Evolutionary conservation across 2,797 vertebrate genomes (phyloP).

Genomic region (Hemibagrus guttatus): DNA sequence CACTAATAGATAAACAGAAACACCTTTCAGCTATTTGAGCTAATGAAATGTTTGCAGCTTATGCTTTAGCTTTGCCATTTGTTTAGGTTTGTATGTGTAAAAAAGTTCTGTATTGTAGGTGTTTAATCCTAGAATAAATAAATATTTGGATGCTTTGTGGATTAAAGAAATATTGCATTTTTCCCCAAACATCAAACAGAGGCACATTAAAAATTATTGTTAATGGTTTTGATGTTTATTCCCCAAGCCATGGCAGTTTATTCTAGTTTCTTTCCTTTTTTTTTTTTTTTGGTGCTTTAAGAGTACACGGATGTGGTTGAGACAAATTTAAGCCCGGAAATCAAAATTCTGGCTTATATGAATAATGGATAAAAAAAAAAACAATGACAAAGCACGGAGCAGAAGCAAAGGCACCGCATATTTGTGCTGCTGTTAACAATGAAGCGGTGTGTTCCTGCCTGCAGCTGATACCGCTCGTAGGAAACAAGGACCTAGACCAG

Average conservation of each 20-base stretch:
- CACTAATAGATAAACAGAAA: constrained; percentile 74
- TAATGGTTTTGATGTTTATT: constrained; percentile 17
- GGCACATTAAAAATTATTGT: constrained; percentile 18
- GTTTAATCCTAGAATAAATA: constrained; percentile 73
- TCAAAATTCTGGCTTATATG: constrained; percentile 46
- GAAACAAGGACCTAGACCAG: constrained; percentile 60
- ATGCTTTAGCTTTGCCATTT: constrained; percentile 66
- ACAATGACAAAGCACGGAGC: constrained; percentile 26
- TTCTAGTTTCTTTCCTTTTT: not conserved
- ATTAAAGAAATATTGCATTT: constrained; percentile 73
- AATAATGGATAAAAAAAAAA: constrained; percentile 34
- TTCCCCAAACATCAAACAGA: constrained; percentile 75
- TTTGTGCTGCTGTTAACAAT: constrained; percentile 57
- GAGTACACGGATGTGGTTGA: constrained; percentile 37
- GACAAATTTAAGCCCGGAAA: constrained; percentile 22
- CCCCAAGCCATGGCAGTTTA: not conserved
- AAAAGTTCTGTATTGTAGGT: constrained; percentile 72
- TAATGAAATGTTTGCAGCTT: constrained; percentile 68
- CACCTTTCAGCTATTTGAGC: constrained; percentile 68
- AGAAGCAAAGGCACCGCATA: constrained; percentile 39
- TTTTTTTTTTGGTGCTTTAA: constrained; percentile 25
- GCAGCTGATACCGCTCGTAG: constrained; percentile 58
- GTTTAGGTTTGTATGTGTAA: constrained; percentile 71
- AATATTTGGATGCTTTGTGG: constrained; percentile 72
- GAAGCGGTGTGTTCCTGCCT: constrained; percentile 55